Evolutionary conservation across 2,888 invertebrate species (phyloP), one percentile per base, ranked within the genome.

Genomic region (Campoletis raptor): DNA sequence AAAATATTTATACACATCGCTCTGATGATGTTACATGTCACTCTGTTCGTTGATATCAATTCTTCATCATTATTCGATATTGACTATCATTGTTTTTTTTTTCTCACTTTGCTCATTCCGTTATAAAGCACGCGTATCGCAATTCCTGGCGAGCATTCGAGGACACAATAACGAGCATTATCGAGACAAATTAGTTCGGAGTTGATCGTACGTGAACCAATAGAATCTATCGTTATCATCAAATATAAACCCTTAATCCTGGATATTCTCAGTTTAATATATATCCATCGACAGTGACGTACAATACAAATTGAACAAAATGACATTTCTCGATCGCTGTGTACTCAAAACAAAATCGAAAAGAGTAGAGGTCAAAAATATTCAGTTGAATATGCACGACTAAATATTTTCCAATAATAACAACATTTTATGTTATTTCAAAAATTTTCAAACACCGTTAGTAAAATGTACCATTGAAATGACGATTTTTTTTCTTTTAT

Each of bases 161-260:
- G 66, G 66, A 66, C 70, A 73, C n/a, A 42, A 69, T 74, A 84
- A 79, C 67, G 69, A 69, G 77, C 70, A 72, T 74, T 78, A 84
- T 83, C 67, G 83, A 40, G 79, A 69, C 69, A 69, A 79, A 84
- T 74, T 80, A 76, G 57, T 74, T n/a, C 45, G 24, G 9, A 64
- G 2, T 3, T 24, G 24, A 24, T 24, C 42, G 40, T 72, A 40
- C 37, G 69, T 30, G 45, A n/a, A 48, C 67, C 48, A 48, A 74
- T 57, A 67, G 69, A 79, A 83, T 73, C 67, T 61, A 61, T 61
- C 24, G 61, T 61, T 61, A 61, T 61, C 61, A 15, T 61, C 30
- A 15, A 30, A 24, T 24, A 57, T 54, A 54, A 57, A 30, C 57
- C 57, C 24, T 57, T 57, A 0, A 57, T 57, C 57, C 57, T 24